phyloP scores from a whole-genome alignment of 2,113 vertebrate genomes.

The Crotophaga sulcirostris region DNA sequence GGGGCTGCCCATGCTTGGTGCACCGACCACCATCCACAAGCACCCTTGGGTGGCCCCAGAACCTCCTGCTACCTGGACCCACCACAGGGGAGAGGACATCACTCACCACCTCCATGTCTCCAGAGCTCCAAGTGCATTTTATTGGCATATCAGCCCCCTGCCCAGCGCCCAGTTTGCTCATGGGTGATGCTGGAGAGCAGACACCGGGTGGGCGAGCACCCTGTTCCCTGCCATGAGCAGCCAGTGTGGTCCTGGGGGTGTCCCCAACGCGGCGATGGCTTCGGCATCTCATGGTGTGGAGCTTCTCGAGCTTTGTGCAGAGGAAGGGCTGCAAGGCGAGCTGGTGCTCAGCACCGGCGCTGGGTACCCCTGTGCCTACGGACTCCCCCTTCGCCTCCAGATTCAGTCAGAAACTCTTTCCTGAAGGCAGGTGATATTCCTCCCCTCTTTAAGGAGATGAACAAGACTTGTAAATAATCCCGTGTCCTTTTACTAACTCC shows the following conservation, averaged over 20 bases:
- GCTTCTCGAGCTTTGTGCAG: neutral
- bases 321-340: neutral
- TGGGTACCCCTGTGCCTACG: fast-evolving
- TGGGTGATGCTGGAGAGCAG: neutral
- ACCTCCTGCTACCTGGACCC: neutral
- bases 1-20: neutral
- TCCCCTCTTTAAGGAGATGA: neutral
- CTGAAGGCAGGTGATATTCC: neutral
- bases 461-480: slow-evolving; percentile 10
- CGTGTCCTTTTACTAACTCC: neutral
- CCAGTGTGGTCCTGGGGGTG: neutral
- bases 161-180: neutral
- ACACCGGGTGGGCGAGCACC: neutral
- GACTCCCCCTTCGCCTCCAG: neutral
- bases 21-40: neutral
- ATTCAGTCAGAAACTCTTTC: neutral
- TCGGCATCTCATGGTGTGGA: neutral
- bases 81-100: neutral
- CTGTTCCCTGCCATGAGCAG: fast-evolving
- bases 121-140: neutral
- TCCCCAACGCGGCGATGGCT: fast-evolving
- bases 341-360: neutral
- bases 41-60: neutral
- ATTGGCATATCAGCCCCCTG: neutral
- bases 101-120: neutral